Base-by-base conservation (phyloP, 1,140 invertebrate species). In the Megathymus violae region DNA sequence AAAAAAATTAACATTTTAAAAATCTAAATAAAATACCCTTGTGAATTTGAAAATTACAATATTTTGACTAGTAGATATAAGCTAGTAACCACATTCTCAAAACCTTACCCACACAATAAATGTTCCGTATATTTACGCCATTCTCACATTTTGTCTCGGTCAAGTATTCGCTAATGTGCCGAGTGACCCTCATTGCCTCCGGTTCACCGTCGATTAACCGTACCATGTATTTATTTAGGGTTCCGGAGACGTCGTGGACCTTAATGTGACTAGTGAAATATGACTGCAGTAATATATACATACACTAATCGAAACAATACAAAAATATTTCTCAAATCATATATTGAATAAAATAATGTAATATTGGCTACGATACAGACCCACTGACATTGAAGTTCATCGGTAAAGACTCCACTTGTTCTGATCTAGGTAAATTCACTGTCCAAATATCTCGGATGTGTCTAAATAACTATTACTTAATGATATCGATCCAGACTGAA, bases 141-240 rank as follows among this genome's bases (percentile, higher is more conserved):
- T 4, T 58, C 27, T 11, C 27, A 46, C 44, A 58, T 58, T 58
- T 58, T 58, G 54, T 58, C 27, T 60, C 38, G 54, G 16, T 34
- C 48, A 64, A 59, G 54, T 60, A 52, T 67, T 43, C 17, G 41
- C 22, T 54, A 65, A 50, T 75, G 71, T 54, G 60, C 64, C 67
- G 58, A 71, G 64, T 67, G 69, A 72, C 71, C 76, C 70, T 72
- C 68, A 60, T 71, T 66, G 62, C 70, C 69, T 43, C 63, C 63
- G 69, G 68, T 82, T 83, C 76, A 81, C 71, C 76, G 80, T 82
- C 80, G 74, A 85, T 85, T 83, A 82, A 73, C 71, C 76, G 63
- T 74, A 59, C 69, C 74, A 81, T 76, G 76, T 83, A 80, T 83
- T 83, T 85, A 78, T 76, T 83, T 82, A 79, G 78, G 82, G 71